A percentile compares a stretch with the other conserved stretches of the same genome.
Evolutionary conservation across 2,797 vertebrate species (phyloP).

Genomic region (Bradypus variegatus): DNA sequence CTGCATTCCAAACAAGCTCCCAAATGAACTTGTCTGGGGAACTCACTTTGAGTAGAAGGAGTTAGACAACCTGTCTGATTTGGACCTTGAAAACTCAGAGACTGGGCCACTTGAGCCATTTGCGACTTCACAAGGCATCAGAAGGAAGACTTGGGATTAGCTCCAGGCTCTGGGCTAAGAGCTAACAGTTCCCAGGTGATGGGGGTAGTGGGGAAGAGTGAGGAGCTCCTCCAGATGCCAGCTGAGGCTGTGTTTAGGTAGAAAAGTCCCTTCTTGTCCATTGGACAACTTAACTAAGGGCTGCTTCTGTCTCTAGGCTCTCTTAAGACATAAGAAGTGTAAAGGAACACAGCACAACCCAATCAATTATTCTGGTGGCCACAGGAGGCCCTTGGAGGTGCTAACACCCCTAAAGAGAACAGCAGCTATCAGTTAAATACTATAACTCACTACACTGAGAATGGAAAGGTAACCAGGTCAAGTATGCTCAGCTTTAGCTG

Average conservation of each 20-base stretch:
- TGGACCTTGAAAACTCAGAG: background rate
- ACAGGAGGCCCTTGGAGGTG: background rate
- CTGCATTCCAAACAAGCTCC: background rate
- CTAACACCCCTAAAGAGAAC: background rate
- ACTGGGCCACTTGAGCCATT: background rate
- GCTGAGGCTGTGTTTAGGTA: background rate
- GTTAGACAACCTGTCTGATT: background rate
- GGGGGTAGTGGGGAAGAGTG: background rate
- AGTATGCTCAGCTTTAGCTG: background rate
- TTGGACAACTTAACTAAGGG: background rate
- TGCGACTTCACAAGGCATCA: background rate
- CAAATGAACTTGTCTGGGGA: background rate
- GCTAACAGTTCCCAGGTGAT: background rate
- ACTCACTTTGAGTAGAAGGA: background rate
- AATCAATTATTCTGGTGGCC: background rate
- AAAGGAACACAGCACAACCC: background rate
- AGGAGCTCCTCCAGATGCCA: background rate
- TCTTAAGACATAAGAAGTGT: background rate
- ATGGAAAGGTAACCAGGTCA: background rate
- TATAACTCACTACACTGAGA: background rate
- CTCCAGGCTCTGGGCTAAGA: background rate
- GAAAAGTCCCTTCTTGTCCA: constrained; percentile 7
- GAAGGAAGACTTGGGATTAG: background rate
- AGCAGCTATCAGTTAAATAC: constrained; percentile 20
- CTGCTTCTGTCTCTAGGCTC: background rate